Evolutionary conservation across 2,113 vertebrate species (phyloP), one percentile per base, ranked within the genome.

Genomic region (Choloepus hoffmanni): DNA sequence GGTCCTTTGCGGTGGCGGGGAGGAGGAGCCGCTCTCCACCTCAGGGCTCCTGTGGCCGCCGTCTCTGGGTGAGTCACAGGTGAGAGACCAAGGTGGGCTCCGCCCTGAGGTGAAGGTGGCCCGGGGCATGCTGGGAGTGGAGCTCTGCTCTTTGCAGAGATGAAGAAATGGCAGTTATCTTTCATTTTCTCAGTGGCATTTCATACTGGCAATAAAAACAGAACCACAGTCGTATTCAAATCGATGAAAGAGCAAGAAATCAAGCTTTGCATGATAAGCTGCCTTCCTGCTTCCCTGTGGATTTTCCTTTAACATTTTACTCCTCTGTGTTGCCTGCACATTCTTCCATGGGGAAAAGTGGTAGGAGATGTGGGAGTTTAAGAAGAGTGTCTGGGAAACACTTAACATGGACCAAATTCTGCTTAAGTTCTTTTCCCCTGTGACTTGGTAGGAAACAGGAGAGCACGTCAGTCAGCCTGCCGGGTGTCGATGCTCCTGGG

Each of bases 291-390:
- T 84, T 90, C 53, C 84, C 30, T 48, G 0, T 23, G 43, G 33
- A 26, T 78, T 90, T 94, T 26, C 88, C 63, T 72, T 53, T 40
- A 72, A 48, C 2, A 16, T 13, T 84, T 92, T 21, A 19, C 13
- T 76, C 30, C 9, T 43, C 78, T 88, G 33, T 48, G 19, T 77
- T 91, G 43, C 77, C 60, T 93, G 40, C 23, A 91, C 74, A 26
- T 76, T 92, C 26, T 95, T 94, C 50, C 50, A 24, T 92, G 68
- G 43, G 79, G 79, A 63, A 78, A 68, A 73, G n/a, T 91, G n/a
- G 1, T 26, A 81, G 28, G 30, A 15, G 50, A 50, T 90, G 33
- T 23, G 81, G 88, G 79, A 67, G 50, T 90, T 93, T 79, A 93
- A 70, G 76, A 92, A 93, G 89, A 89, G 45, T 82, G 4, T 76